Base-by-base conservation (phyloP, 1,140 invertebrate genomes). In the Archegozetes longisetosus region DNA sequence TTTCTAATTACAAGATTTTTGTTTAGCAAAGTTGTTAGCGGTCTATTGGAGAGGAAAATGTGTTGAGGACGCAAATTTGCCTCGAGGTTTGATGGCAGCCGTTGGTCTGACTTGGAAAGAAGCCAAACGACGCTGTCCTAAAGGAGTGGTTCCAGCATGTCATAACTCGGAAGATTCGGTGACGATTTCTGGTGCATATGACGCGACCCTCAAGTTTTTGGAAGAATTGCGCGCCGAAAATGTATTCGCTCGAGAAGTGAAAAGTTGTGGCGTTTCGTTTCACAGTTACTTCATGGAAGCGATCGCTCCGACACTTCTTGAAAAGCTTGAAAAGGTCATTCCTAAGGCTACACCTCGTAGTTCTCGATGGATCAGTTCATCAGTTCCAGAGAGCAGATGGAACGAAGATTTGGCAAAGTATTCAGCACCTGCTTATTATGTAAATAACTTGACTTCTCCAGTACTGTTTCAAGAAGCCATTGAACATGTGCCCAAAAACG, bases 161-260 rank as follows among this genome's bases (percentile, higher is more conserved):
- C 88, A 97, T 74, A 98, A 98, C 73, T 81, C 87, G 32, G 76
- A 75, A 25, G 89, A 96, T 70, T 92, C 85, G 59, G 88, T 96
- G 0, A 93, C 92, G 0, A 79, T 98, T 53, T 95, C 92, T 3
- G 94, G 94, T 0, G 84, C 88, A 1, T 77, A 79, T 17, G 77
- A 78, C 1, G 75, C 78, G 1, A 77, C 93, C 0, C 68, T 73
- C 1, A 78, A 80, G 60, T 88, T 94, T 67, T 80, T 88, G 0
- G 78, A 78, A 22, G 12, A 82, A 59, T 71, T 95, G 22, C 79
- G 83, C 63, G 76, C 74, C 0, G 80, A 91, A 70, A 81, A 82
- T 13, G 80, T 92, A 26, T 96, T 97, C 73, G 88, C 85, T 3
- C 89, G 85, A 66, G 77, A 80, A 55, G 92, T 98, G 0, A 84